These are phyloP conservation scores for Apis mellifera DNA, from an alignment of 1,140 invertebrate genomes.

Conservation along the genomic window Amel_HAv3.1 CM009944.2:9453001-9453500, in stretches of 20 bases:
- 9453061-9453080: conserved; percentile 52
- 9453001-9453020: neutral
- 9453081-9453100: conserved; percentile 7
- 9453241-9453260: too few species aligned
- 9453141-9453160: neutral
- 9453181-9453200: conserved; percentile 10
- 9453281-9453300: neutral
- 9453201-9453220: neutral
- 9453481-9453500: conserved; percentile 17
- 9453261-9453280: neutral
- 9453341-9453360: neutral
- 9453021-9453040: conserved; percentile 26
- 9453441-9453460: conserved; percentile 56
- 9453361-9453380: conserved; percentile 14
- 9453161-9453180: conserved; percentile 3
- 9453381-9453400: conserved; percentile 52
- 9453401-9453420: conserved; percentile 48
- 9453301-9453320: neutral
- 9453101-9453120: neutral
- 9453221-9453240: too few species aligned
- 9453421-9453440: conserved; percentile 44
- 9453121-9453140: conserved; percentile 14
- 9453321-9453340: conserved; percentile 2
- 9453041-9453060: conserved; percentile 58
- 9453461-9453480: conserved; percentile 54